Evolutionary conservation across 2,113 vertebrate species (phyloP).

Genomic region (Boulengeromyrus knoepffleri): DNA sequence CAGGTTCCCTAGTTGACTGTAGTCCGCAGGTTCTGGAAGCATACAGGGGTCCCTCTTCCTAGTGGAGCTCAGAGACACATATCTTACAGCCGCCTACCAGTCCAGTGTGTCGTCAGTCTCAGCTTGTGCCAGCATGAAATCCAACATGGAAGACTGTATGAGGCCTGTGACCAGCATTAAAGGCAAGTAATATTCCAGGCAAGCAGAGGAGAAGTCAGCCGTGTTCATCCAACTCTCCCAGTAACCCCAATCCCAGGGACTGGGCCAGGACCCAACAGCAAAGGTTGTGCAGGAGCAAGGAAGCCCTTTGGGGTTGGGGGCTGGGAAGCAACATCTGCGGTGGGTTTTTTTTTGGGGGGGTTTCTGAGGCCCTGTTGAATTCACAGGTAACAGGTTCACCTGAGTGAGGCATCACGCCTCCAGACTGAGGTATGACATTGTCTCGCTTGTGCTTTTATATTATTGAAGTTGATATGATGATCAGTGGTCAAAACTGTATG

Average conservation of each 20-base stretch:
- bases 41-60: background rate
- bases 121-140: background rate
- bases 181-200: background rate
- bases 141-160: slow-evolving; percentile 1
- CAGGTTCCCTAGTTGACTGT: background rate
- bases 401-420: background rate
- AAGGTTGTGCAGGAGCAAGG: background rate
- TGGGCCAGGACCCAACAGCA: background rate
- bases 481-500: background rate
- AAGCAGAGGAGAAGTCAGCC: background rate
- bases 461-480: background rate
- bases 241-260: background rate
- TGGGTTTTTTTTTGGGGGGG: background rate
- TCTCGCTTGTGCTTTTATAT: background rate
- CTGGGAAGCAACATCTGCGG: background rate
- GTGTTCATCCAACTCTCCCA: background rate
- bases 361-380: background rate
- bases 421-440: background rate
- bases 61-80: background rate
- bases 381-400: background rate
- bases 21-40: background rate
- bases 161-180: background rate
- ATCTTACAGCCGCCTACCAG: background rate
- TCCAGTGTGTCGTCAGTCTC: background rate
- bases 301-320: background rate